phyloP scores from a whole-genome alignment of 2,888 invertebrate species.

The Agrotis clavis region DNA sequence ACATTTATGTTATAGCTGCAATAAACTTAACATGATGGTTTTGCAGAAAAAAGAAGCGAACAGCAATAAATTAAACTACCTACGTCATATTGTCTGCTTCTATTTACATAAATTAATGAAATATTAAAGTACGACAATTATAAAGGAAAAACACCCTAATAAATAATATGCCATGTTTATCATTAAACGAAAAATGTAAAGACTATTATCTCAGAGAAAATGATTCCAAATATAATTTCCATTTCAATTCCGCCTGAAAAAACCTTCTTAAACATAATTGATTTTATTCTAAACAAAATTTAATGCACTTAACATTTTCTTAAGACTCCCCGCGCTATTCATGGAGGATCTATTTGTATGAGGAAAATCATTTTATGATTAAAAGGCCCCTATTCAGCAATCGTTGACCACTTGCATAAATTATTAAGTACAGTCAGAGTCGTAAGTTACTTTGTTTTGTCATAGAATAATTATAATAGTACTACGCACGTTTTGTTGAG shows the following conservation, averaged over 20 bases:
- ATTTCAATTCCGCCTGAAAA: slow-evolving; percentile 35
- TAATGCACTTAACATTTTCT: slow-evolving; percentile 69
- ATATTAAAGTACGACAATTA: background rate
- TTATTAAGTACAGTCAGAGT: slow-evolving; percentile 78
- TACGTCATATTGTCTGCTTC: background rate
- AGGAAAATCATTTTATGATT: slow-evolving; percentile 84
- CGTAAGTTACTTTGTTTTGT: slow-evolving; percentile 20
- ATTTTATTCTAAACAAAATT: slow-evolving; percentile 66
- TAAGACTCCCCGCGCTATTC: slow-evolving; percentile 61
- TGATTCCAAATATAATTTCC: slow-evolving; percentile 36
- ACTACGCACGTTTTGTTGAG: too few relatives aligned
- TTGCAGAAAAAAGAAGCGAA: background rate
- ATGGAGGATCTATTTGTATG: slow-evolving; percentile 61
- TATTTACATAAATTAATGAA: slow-evolving; percentile 3
- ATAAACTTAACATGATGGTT: slow-evolving; percentile 5
- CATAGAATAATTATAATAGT: too few relatives aligned
- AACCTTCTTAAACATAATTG: slow-evolving; percentile 54
- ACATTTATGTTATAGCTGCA: background rate
- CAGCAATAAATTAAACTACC: background rate
- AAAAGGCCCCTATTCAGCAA: slow-evolving; percentile 79
- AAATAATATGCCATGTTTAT: background rate
- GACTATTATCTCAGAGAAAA: slow-evolving; percentile 36
- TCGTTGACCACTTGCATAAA: slow-evolving; percentile 90
- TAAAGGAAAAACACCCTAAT: background rate
- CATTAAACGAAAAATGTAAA: slow-evolving; percentile 25